These are phyloP conservation scores for Nemopilema nomurai DNA, from an alignment of 30 jellyfish, hydroid and myxozoan species.

Conservation along the genomic window DNA sequence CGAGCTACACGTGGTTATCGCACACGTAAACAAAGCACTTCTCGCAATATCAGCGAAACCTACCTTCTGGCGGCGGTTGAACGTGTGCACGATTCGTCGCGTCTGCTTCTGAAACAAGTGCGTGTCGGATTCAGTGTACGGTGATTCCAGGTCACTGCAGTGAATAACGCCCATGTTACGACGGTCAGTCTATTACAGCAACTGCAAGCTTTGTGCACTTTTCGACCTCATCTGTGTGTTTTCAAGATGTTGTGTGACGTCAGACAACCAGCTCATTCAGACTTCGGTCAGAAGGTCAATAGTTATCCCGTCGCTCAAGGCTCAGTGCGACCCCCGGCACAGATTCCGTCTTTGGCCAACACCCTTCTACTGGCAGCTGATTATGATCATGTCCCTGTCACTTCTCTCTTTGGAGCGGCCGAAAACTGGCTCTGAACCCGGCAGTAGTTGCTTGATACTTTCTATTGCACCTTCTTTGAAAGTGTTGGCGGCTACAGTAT, in stretches of 20 bases:
- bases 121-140: too few species aligned
- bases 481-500: too few species aligned
- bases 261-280: neutral
- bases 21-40: neutral
- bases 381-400: too few species aligned
- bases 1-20: neutral
- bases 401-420: too few species aligned
- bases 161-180: neutral
- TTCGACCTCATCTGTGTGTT: neutral
- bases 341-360: too few species aligned
- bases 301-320: neutral
- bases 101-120: too few species aligned
- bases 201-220: neutral
- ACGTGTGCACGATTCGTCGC: too few species aligned
- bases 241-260: neutral
- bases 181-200: neutral
- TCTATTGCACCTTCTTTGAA: too few species aligned
- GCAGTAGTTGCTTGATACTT: too few species aligned
- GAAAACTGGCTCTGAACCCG: too few species aligned
- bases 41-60: neutral
- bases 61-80: neutral
- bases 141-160: neutral
- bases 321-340: neutral
- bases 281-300: neutral
- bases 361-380: too few species aligned